Conservation (phyloP, 1,140 invertebrate genomes). For the Cataglyphis hispanica region DNA sequence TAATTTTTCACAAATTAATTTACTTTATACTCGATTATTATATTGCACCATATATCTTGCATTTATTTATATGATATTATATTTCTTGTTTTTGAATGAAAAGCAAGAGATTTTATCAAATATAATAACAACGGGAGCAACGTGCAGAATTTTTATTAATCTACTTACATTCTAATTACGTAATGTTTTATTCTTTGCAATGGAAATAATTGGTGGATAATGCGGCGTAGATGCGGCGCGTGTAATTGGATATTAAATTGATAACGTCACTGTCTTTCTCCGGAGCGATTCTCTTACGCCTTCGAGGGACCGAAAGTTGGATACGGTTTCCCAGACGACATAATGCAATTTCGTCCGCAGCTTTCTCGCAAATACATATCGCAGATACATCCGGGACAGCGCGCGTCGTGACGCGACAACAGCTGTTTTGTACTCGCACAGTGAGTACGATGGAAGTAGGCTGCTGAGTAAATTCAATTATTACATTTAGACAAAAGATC, state of each 20-base stretch:
- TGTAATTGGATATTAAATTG: conserved; percentile 64
- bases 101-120: background rate
- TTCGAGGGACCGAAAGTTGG: conserved; percentile 53
- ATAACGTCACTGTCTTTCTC: conserved; percentile 49
- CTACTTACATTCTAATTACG: background rate
- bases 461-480: conserved; percentile 33
- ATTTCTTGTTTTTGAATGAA: background rate
- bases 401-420: background rate
- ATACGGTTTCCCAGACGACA: conserved; percentile 48
- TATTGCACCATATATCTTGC: background rate
- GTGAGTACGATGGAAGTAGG: background rate
- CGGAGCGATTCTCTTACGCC: conserved; percentile 20
- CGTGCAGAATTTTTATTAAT: background rate
- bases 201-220: conserved; percentile 17
- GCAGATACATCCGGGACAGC: background rate
- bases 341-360: conserved; percentile 54
- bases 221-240: conserved; percentile 8
- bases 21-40: background rate
- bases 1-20: conserved; percentile 19
- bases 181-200: background rate
- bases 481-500: background rate
- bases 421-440: background rate
- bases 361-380: conserved; percentile 31
- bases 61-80: background rate
- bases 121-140: background rate